Evolutionary conservation across 2,797 vertebrate species (phyloP).

Genomic region (Pogonophryne albipinna): DNA sequence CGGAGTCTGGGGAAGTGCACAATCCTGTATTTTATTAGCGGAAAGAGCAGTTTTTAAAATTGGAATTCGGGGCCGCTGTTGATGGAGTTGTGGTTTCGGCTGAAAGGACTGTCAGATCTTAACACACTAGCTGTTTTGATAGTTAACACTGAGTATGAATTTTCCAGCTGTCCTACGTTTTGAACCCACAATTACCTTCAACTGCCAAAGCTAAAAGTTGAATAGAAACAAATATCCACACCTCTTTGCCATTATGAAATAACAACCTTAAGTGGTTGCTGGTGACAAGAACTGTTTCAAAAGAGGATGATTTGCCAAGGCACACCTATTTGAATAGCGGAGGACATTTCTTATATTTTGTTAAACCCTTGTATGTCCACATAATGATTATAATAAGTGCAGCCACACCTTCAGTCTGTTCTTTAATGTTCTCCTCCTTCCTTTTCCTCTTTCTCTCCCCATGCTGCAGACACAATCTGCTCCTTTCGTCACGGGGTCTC

Average conservation of each 20-base stretch:
- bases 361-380: slow-evolving; percentile 25
- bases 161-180: slow-evolving; percentile 45
- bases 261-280: slow-evolving; percentile 14
- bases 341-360: slow-evolving; percentile 45
- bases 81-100: slow-evolving; percentile 54
- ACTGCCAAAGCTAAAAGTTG: not conserved
- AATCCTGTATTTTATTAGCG: slow-evolving; percentile 42
- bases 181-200: slow-evolving; percentile 43
- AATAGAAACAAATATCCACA: slow-evolving; percentile 22
- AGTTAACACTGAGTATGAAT: slow-evolving; percentile 34
- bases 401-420: slow-evolving; percentile 1
- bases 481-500: slow-evolving; percentile 24
- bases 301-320: slow-evolving; percentile 26
- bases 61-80: slow-evolving; percentile 27
- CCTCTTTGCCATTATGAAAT: slow-evolving; percentile 7
- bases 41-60: slow-evolving; percentile 10
- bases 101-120: slow-evolving; percentile 36
- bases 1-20: slow-evolving; percentile 19
- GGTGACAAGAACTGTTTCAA: slow-evolving; percentile 23
- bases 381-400: slow-evolving; percentile 14
- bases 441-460: not conserved
- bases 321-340: slow-evolving; percentile 32
- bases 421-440: slow-evolving; percentile 16
- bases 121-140: slow-evolving; percentile 16
- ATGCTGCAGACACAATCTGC: slow-evolving; percentile 25